Percentiles rank a stretch among this genome's conserved stretches.
Conservation (phyloP, 2,113 vertebrate genomes). For the Eptesicus fuscus region DNA sequence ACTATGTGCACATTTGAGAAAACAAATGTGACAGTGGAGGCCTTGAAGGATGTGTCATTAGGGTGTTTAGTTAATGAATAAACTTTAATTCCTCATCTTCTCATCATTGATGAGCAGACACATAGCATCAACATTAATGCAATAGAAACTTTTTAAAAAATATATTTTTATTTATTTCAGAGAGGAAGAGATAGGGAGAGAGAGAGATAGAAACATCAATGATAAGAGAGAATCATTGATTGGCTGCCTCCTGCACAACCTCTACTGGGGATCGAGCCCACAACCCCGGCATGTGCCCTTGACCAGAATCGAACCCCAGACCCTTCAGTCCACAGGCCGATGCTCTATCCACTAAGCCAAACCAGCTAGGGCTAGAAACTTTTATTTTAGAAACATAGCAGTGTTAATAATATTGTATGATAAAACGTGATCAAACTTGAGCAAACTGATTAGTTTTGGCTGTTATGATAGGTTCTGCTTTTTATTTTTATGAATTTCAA, state of each 20-base stretch:
- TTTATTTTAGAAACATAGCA: not conserved
- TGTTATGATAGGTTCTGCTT: not conserved
- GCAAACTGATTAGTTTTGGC: not conserved
- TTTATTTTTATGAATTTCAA: not conserved
- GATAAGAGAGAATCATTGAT: no score
- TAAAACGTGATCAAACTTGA: not conserved
- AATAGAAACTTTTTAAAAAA: not conserved
- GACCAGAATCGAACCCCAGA: no score
- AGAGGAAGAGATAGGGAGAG: no score
- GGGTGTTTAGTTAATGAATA: constrained; percentile 12
- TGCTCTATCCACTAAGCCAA: no score
- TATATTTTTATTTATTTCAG: no score
- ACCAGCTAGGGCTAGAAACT: not conserved
- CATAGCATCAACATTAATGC: not conserved
- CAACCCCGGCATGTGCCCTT: no score
- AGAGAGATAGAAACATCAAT: no score
- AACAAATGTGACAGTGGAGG: not conserved
- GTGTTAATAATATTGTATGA: not conserved
- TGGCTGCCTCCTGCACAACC: no score
- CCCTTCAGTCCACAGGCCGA: no score
- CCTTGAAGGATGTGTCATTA: constrained; percentile 21
- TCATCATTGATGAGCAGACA: constrained; percentile 20
- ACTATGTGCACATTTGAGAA: constrained; percentile 33
- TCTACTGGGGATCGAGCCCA: no score
- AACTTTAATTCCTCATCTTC: constrained; percentile 45